phyloP scores from a whole-genome alignment of 2,797 vertebrate species.

The Trematomus bernacchii region DNA sequence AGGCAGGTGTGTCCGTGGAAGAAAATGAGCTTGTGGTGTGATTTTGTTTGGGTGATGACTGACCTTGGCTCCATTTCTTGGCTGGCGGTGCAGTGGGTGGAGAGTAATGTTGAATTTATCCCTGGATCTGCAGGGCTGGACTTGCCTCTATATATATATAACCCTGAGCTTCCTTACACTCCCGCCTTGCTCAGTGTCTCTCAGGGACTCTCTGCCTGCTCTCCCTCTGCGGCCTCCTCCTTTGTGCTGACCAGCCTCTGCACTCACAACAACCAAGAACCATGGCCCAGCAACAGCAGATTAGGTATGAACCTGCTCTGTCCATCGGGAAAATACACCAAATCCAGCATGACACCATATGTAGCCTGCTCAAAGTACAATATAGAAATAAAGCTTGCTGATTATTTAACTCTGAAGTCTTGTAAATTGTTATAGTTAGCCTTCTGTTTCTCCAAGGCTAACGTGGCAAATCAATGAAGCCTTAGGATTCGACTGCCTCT shows the following conservation, averaged over 20 bases:
- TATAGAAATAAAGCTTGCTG: neutral
- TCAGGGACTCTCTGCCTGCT: conserved; percentile 69
- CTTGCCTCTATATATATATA: conserved; percentile 70
- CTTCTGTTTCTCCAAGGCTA: neutral
- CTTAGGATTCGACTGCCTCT: neutral
- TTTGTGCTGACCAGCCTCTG: conserved; percentile 42
- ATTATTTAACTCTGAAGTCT: neutral
- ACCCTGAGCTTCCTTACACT: conserved; percentile 40
- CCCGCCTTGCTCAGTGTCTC: conserved; percentile 76
- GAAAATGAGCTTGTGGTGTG: conserved; percentile 35
- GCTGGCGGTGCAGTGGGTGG: conserved; percentile 61
- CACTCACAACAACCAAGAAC: conserved; percentile 48
- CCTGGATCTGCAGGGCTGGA: conserved; percentile 43
- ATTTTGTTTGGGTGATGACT: conserved; percentile 26
- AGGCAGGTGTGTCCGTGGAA: conserved; percentile 11
- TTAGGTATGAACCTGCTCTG: conserved; percentile 67
- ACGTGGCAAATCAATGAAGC: neutral
- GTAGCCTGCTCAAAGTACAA: neutral
- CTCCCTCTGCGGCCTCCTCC: conserved; percentile 51
- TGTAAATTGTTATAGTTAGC: neutral
- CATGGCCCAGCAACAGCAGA: conserved; percentile 80
- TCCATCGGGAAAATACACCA: neutral
- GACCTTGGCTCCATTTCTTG: conserved; percentile 50
- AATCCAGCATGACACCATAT: neutral
- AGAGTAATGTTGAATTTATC: conserved; percentile 46